A percentile compares a stretch with the other conserved stretches of the same genome.
phyloP scores from a whole-genome alignment of 2,113 vertebrate species.

The Naja naja region DNA sequence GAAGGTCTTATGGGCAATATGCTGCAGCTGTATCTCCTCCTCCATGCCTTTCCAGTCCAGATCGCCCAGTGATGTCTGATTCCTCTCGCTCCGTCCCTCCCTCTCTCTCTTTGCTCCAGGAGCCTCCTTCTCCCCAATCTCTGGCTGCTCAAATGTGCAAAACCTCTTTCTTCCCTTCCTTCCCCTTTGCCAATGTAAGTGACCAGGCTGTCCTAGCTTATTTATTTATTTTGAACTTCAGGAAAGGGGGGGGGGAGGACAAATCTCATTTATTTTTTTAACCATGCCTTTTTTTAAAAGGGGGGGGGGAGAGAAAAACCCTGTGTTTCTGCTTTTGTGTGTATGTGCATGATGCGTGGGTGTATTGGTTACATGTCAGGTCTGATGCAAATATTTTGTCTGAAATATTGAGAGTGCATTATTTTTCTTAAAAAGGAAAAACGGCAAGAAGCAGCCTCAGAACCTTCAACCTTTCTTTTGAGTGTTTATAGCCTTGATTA shows the following conservation, averaged over 20 bases:
- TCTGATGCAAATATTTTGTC: conserved; percentile 45
- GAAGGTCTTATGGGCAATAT: conserved; percentile 83
- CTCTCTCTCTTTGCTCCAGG: too few relatives aligned
- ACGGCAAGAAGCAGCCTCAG: not conserved
- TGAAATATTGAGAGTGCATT: conserved; percentile 39
- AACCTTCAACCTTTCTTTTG: not conserved
- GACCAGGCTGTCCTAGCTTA: not conserved
- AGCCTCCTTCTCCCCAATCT: not conserved
- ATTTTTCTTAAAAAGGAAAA: conserved; percentile 35
- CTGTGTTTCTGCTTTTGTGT: conserved; percentile 15
- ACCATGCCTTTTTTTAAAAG: not conserved
- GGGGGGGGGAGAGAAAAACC: too few relatives aligned
- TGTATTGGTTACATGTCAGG: not conserved
- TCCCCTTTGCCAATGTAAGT: not conserved
- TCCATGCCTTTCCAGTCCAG: conserved; percentile 71
- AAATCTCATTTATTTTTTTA: conserved; percentile 53
- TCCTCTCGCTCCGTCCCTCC: not conserved
- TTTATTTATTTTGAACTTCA: conserved; percentile 52
- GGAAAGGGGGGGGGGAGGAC: conserved; percentile 11
- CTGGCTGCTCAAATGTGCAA: rapidly evolving
- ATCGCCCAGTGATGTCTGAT: conserved; percentile 90
- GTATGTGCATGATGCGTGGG: rapidly evolving
- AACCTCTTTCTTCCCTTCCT: not conserved
- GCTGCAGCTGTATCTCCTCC: conserved; percentile 78
- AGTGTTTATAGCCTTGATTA: conserved; percentile 42